A percentile compares a stretch with the other conserved stretches of the same genome.
Evolutionary conservation across 2,113 vertebrate genomes (phyloP).

Genomic region (Anolis sagrei): DNA sequence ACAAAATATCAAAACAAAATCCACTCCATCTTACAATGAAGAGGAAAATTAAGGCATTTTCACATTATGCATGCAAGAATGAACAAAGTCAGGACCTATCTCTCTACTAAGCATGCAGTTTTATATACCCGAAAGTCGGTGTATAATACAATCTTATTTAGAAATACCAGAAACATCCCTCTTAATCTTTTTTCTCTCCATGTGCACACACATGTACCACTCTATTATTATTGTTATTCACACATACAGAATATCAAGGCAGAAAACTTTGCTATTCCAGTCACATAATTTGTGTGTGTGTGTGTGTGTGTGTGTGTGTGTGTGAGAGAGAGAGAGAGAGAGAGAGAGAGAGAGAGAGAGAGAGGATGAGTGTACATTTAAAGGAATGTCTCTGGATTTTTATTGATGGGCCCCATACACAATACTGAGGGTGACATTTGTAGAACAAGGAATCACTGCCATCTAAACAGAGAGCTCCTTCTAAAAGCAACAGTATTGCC

Average conservation of each 20-base stretch:
- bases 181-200: too few species aligned
- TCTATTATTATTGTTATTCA: too few species aligned
- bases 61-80: too few species aligned
- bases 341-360: too few species aligned
- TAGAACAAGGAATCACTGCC: not conserved
- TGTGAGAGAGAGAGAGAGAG: too few species aligned
- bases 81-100: too few species aligned
- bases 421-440: not conserved
- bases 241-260: too few species aligned
- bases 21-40: too few species aligned
- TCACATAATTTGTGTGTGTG: not conserved
- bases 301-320: not conserved
- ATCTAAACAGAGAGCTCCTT: not conserved
- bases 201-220: too few species aligned
- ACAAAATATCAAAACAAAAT: too few species aligned
- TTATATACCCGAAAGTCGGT: not conserved
- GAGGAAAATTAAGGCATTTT: too few species aligned
- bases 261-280: too few species aligned
- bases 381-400: not conserved
- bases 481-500: not conserved
- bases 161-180: not conserved
- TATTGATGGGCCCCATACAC: not conserved
- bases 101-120: not conserved
- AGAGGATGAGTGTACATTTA: conserved; percentile 1
- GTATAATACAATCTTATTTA: not conserved